Conservation (phyloP, 2,888 invertebrate genomes). For the Pollenia griseotomentosa region DNA sequence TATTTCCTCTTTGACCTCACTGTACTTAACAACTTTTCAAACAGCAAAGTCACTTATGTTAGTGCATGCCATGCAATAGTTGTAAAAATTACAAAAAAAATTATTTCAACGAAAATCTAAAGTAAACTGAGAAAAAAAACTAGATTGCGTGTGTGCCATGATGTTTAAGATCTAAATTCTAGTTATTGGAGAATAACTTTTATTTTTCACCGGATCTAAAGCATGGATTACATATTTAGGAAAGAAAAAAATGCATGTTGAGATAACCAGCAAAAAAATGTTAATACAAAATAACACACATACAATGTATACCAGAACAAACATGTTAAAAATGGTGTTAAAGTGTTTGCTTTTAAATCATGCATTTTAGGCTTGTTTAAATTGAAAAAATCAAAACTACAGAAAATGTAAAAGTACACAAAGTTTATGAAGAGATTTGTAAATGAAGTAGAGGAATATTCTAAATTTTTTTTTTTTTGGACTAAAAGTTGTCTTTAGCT, state of each 20-base stretch:
- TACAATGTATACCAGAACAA: slow-evolving; percentile 35
- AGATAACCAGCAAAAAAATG: background rate
- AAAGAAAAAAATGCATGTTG: slow-evolving; percentile 16
- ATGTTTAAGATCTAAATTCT: slow-evolving; percentile 65
- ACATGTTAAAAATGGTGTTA: slow-evolving; percentile 69
- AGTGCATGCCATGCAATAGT: slow-evolving; percentile 19
- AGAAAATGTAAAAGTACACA: background rate
- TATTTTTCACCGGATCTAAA: slow-evolving; percentile 73
- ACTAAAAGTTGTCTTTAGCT: no score
- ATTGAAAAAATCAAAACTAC: slow-evolving; percentile 16
- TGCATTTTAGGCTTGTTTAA: slow-evolving; percentile 22
- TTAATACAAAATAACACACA: slow-evolving; percentile 38
- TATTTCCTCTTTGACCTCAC: slow-evolving; percentile 1
- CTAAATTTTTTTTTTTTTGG: no score
- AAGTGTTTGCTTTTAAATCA: slow-evolving; percentile 66
- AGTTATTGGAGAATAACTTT: slow-evolving; percentile 71
- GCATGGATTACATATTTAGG: slow-evolving; percentile 52
- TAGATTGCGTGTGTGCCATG: slow-evolving; percentile 66
- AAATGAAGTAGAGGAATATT: no score
- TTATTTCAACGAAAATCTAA: slow-evolving; percentile 13
- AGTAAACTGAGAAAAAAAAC: slow-evolving; percentile 34
- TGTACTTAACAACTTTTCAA: slow-evolving; percentile 6
- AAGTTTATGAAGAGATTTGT: slow-evolving; percentile 1
- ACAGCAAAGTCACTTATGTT: slow-evolving; percentile 27
- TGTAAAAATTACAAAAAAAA: slow-evolving; percentile 11